Evolutionary conservation across 1,140 invertebrate species (phyloP).

Genomic region (Diuraphis noxia): DNA sequence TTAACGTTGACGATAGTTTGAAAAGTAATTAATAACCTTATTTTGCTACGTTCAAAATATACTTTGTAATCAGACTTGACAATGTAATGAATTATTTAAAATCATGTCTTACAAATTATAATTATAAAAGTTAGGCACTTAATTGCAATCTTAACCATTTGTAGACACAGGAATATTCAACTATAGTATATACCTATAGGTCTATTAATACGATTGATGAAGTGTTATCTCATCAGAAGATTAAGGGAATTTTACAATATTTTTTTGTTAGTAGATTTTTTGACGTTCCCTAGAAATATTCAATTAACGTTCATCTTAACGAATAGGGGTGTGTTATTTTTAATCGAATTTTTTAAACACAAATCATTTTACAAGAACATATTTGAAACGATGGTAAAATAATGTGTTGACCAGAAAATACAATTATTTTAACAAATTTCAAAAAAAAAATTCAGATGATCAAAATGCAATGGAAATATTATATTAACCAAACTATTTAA

Average conservation of each 20-base stretch:
- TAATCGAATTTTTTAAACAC: not conserved
- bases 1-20: not conserved
- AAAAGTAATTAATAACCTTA: not conserved
- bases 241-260: not conserved
- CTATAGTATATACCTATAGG: no score
- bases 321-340: not conserved
- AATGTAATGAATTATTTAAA: not conserved
- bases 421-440: not conserved
- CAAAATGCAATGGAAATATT: not conserved
- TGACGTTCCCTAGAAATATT: not conserved
- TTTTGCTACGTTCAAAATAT: not conserved
- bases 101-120: not conserved
- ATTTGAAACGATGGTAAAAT: not conserved
- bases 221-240: not conserved
- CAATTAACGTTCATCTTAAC: not conserved
- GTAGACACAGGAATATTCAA: not conserved
- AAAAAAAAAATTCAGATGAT: not conserved
- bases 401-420: not conserved
- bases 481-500: no score
- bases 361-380: not conserved
- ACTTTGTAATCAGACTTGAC: not conserved
- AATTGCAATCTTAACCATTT: not conserved
- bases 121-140: not conserved
- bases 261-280: no score
- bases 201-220: not conserved